Evolutionary conservation across 2,888 invertebrate genomes (phyloP), one percentile per base, ranked within the genome.

Genomic region (Drosophila neoperkinsi): DNA sequence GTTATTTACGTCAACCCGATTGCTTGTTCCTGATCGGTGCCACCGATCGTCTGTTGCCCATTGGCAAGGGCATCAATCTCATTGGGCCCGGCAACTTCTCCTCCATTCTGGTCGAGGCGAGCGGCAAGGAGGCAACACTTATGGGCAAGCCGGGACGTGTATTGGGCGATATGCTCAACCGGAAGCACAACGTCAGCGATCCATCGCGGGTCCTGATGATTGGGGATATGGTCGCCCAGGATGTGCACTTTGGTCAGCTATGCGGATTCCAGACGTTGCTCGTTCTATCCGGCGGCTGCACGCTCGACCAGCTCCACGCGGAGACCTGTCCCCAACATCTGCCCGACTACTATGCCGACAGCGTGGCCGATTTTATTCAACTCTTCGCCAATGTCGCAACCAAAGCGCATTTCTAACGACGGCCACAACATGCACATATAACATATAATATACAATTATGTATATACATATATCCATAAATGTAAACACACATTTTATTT

Each of bases 221-320:
- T 88, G 98, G 98, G 38, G 98, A 98, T 92, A 96, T 96, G 96
- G 94, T 96, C 49, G 95, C 96, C 71, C 97, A 97, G 88, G 98
- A 98, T 92, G 95, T 98, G 51, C 94, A 94, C 1, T 95, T 98
- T 77, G 98, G 97, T 0, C 95, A 94, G 60, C 93, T 94, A 11
- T 95, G 95, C 73, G 96, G 96, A 0, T 95, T 97, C 90, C 94
- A 95, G 85, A 97, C 97, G 0, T 91, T 98, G 46, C 93, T 97
- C n/a, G 96, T 98, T 0, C 94, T 97, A 9, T 95, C 95, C 30
- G 93, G 93, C 16, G 91, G 92, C 53, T 89, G 90, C 31, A 65
- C 71, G 0, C 67, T 79, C 6, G 78, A 83, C 0, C 81, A 93
- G 30, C 69, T 93, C 11, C 68, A 74, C 25, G 62, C 78, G 1